phyloP scores from a whole-genome alignment of 2,113 vertebrate species.

The Gobiocypris rarus region DNA sequence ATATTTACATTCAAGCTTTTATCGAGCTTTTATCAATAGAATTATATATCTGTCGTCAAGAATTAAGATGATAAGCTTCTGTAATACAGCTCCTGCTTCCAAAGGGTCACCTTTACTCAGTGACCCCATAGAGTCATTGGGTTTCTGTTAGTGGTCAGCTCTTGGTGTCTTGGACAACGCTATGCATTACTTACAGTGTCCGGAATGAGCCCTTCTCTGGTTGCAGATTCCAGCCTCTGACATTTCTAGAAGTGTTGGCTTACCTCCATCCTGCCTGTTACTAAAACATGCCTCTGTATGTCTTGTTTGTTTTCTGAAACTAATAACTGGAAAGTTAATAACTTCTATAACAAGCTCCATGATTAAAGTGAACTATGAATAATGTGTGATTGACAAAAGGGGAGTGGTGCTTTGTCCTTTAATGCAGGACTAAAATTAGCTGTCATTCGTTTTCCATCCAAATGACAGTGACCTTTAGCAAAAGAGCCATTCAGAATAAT shows the following conservation, averaged over 20 bases:
- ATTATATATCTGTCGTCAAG: no score
- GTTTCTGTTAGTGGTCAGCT: conserved; percentile 11
- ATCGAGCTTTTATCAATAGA: no score
- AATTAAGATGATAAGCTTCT: no score
- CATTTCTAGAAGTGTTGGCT: background rate
- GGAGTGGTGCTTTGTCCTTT: conserved; percentile 37
- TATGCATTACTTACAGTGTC: conserved; percentile 8
- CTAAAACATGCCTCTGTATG: background rate
- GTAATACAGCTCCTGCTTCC: background rate
- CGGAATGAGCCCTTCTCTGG: background rate
- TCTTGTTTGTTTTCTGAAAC: conserved; percentile 27
- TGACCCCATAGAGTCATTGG: conserved; percentile 9
- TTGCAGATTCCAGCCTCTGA: background rate
- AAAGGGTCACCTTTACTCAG: background rate
- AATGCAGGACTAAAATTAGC: conserved; percentile 55
- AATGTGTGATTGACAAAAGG: conserved; percentile 17
- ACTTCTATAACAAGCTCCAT: conserved; percentile 9
- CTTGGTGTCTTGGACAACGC: background rate
- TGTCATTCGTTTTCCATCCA: conserved; percentile 56
- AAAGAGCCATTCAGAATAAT: conserved; percentile 49
- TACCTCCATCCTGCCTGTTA: no score
- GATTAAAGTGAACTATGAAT: conserved; percentile 39
- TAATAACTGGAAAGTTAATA: conserved; percentile 23
- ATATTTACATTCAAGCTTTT: no score
- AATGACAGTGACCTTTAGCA: conserved; percentile 62